A percentile compares a stretch with the other conserved stretches of the same genome.
These are phyloP conservation scores for Calonectris borealis DNA, from an alignment of 2,113 vertebrate genomes.

Conservation along the genomic window DNA sequence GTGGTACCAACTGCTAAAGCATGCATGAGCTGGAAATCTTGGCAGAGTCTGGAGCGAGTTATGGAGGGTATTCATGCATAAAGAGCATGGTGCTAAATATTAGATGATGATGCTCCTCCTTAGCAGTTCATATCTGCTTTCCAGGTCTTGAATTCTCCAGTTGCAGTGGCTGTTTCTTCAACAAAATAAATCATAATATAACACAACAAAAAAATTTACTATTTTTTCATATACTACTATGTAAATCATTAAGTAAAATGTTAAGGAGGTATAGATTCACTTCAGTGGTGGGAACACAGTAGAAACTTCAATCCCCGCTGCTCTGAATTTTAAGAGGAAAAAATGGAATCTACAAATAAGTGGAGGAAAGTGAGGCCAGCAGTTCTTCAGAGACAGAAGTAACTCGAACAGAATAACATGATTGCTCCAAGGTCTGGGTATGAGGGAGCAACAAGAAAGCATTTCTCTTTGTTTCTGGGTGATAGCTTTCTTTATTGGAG, in stretches of 20 bases:
- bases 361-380: not conserved
- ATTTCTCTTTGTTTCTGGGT: not conserved
- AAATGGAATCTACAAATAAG: not conserved
- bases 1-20: conserved; percentile 23
- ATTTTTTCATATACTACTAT: not conserved
- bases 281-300: not conserved
- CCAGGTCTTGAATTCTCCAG: not conserved
- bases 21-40: conserved; percentile 6
- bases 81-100: conserved; percentile 35
- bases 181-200: not conserved
- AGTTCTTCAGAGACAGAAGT: not conserved
- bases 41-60: not conserved
- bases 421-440: not conserved
- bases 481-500: not conserved
- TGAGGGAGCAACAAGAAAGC: not conserved
- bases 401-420: not conserved
- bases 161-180: not conserved
- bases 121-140: not conserved
- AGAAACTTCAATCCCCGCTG: not conserved
- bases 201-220: not conserved
- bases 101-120: not conserved
- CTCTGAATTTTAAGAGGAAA: not conserved
- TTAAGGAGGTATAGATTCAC: not conserved
- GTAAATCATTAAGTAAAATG: not conserved
- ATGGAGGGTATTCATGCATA: not conserved